A percentile compares a stretch with the other conserved stretches of the same genome.
phyloP scores from a whole-genome alignment of 2,888 invertebrate genomes.

The Phasia obesa region DNA sequence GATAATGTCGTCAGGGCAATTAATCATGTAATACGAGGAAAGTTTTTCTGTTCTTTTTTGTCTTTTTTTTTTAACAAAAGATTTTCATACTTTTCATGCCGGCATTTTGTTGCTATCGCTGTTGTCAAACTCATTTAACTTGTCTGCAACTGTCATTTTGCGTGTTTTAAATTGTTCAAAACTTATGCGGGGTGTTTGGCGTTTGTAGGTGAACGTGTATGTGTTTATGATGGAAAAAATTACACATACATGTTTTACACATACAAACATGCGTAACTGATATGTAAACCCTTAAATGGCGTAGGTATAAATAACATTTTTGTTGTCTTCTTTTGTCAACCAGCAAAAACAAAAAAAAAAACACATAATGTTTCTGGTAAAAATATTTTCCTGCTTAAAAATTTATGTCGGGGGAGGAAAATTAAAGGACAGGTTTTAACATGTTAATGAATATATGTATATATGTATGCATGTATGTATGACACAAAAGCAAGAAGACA shows the following conservation, averaged over 20 bases:
- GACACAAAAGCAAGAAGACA: no score
- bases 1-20: conserved; percentile 49
- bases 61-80: background rate
- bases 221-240: background rate
- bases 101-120: conserved; percentile 21
- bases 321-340: background rate
- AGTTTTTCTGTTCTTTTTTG: conserved; percentile 4
- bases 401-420: background rate
- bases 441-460: conserved; percentile 47
- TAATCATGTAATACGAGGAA: conserved; percentile 55
- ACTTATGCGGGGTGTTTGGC: conserved; percentile 24
- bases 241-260: background rate
- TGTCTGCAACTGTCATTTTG: conserved; percentile 60
- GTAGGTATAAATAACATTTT: background rate
- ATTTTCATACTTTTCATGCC: conserved; percentile 16
- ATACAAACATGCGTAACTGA: background rate
- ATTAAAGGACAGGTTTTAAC: conserved; percentile 2
- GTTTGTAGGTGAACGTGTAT: background rate
- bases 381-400: background rate
- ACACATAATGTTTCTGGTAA: background rate
- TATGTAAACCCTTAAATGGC: background rate
- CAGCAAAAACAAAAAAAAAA: background rate
- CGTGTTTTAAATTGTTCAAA: conserved; percentile 41
- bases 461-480: no score
- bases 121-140: conserved; percentile 9